Percentiles rank a stretch among this genome's conserved stretches.
Evolutionary conservation across 2,888 invertebrate species (phyloP).

Genomic region (Spialia ferax): DNA sequence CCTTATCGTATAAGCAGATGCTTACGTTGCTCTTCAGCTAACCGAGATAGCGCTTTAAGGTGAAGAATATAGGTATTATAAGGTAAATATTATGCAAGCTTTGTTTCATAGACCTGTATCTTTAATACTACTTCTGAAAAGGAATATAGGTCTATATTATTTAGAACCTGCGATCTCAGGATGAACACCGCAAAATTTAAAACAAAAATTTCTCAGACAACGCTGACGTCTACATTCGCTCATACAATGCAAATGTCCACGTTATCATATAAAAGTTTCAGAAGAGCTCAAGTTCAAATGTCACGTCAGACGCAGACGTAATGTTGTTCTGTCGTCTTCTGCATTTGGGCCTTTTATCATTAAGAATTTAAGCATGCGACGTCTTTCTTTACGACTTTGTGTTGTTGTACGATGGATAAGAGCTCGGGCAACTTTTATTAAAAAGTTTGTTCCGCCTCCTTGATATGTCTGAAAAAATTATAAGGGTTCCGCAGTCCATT

Average conservation of each 20-base stretch:
- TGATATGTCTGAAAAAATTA: conserved; percentile 29
- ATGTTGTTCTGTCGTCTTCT: conserved; percentile 32
- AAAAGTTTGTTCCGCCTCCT: conserved; percentile 27
- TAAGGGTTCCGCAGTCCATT: conserved; percentile 21
- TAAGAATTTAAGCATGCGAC: conserved; percentile 42
- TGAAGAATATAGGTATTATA: neutral
- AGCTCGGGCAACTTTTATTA: conserved; percentile 36
- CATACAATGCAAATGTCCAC: conserved; percentile 30
- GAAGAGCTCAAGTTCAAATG: conserved; percentile 32
- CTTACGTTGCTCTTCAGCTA: neutral
- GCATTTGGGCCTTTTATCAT: conserved; percentile 41
- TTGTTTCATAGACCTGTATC: neutral
- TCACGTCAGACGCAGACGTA: conserved; percentile 35
- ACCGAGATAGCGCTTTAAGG: neutral
- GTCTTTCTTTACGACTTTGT: conserved; percentile 41
- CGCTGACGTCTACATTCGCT: conserved; percentile 11
- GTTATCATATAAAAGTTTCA: conserved; percentile 39
- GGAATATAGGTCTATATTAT: neutral
- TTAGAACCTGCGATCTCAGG: neutral
- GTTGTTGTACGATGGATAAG: conserved; percentile 38
- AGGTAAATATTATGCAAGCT: neutral
- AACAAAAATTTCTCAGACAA: conserved; percentile 26
- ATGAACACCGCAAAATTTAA: conserved; percentile 17
- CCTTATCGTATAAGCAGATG: neutral
- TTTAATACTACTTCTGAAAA: neutral